Percentiles rank a stretch among this genome's conserved stretches.
These are phyloP conservation scores for Apantesis nais DNA, from an alignment of 2,888 invertebrate genomes.

Conservation along the genomic window DNA sequence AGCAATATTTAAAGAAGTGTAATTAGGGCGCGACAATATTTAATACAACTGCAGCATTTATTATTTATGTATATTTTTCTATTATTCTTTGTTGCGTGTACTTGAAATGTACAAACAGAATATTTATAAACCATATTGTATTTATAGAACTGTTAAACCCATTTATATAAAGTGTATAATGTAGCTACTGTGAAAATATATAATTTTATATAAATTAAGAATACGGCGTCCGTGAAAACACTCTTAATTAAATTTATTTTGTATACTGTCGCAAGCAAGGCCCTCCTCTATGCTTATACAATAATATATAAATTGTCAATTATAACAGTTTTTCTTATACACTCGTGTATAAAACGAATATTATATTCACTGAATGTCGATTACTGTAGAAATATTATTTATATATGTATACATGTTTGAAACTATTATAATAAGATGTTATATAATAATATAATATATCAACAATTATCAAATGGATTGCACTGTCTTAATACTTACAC, in stretches of 20 bases:
- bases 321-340: not conserved
- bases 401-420: not conserved
- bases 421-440: not conserved
- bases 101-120: not conserved
- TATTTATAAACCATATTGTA: not conserved
- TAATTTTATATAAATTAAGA: not conserved
- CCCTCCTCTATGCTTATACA: not conserved
- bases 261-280: not conserved
- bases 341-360: not conserved
- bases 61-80: not conserved
- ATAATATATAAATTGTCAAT: constrained; percentile 6
- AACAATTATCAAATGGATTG: not conserved
- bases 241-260: too few species aligned
- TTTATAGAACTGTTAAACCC: not conserved
- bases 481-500: not conserved
- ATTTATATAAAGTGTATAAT: not conserved
- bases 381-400: not conserved
- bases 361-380: not conserved
- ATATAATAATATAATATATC: not conserved
- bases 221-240: not conserved
- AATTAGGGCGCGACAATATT: not conserved
- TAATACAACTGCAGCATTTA: not conserved
- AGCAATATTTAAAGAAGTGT: not conserved
- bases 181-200: not conserved
- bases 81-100: not conserved